Conservation (phyloP, 2,888 invertebrate genomes). For the Junonia oenone region DNA sequence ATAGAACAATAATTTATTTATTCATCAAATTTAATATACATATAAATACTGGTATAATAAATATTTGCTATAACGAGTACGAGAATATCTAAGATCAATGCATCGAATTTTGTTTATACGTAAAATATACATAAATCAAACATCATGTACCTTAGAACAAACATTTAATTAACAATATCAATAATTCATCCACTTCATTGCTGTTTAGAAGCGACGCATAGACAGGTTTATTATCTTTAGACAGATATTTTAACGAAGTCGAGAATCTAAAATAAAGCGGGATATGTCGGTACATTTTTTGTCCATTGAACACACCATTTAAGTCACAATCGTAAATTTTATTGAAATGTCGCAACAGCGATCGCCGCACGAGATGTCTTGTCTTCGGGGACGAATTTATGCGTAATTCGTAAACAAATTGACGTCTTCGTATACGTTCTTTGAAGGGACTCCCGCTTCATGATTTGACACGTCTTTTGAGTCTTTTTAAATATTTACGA, state of each 20-base stretch:
- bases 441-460: constrained; percentile 61
- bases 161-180: constrained; percentile 37
- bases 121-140: constrained; percentile 9
- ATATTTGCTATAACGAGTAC: not conserved
- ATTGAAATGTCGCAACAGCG: constrained; percentile 78
- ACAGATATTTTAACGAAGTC: constrained; percentile 75
- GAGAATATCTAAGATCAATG: not conserved
- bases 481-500: constrained; percentile 39
- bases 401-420: constrained; percentile 79
- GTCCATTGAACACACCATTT: constrained; percentile 72
- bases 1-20: not conserved
- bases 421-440: constrained; percentile 65
- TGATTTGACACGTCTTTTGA: constrained; percentile 67
- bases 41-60: too few species aligned
- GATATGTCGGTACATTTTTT: constrained; percentile 67
- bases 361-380: constrained; percentile 75
- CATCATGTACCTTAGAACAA: constrained; percentile 27
- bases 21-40: too few species aligned
- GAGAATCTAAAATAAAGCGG: constrained; percentile 49
- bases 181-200: constrained; percentile 57
- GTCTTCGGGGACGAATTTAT: constrained; percentile 77
- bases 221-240: constrained; percentile 68
- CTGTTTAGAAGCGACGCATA: constrained; percentile 53
- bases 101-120: not conserved
- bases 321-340: constrained; percentile 79